Conservation (phyloP, 2,113 vertebrate genomes). For the Calyptommatus sinebrachiatus region DNA sequence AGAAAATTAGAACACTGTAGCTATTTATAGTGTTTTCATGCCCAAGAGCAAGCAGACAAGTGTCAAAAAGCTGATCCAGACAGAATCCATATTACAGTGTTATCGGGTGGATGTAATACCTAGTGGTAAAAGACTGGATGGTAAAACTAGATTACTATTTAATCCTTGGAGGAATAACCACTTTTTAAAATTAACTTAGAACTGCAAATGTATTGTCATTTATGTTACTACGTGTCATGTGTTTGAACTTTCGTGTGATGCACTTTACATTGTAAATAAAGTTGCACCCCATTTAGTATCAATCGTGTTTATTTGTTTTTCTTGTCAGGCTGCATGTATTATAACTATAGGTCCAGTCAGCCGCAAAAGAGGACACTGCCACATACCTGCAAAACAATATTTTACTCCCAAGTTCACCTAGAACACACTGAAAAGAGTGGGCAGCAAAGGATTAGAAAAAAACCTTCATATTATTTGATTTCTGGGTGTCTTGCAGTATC, state of each 20-base stretch:
- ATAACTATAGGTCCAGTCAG: too few relatives aligned
- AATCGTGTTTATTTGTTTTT: constrained; percentile 23
- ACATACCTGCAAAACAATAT: too few relatives aligned
- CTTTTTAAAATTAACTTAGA: constrained; percentile 8
- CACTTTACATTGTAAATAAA: constrained; percentile 70
- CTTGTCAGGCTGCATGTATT: neutral
- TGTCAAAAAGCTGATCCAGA: neutral
- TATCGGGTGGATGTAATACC: constrained; percentile 48
- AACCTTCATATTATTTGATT: too few relatives aligned
- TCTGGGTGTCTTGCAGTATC: too few relatives aligned
- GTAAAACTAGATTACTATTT: constrained; percentile 48
- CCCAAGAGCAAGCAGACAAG: constrained; percentile 26
- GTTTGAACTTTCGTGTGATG: constrained; percentile 49
- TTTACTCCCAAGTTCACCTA: too few relatives aligned
- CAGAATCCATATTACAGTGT: neutral
- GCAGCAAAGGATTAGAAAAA: too few relatives aligned
- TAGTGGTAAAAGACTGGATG: constrained; percentile 53
- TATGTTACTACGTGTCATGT: constrained; percentile 51
- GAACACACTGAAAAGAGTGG: too few relatives aligned
- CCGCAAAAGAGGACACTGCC: too few relatives aligned
- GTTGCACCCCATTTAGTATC: constrained; percentile 52
- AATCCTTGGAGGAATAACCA: neutral
- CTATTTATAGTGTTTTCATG: neutral
- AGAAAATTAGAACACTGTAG: neutral
- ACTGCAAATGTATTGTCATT: constrained; percentile 43